Percentiles rank a stretch among this genome's conserved stretches.
These are phyloP conservation scores for Epinotia bilunana DNA, from an alignment of 2,888 invertebrate genomes.

Conservation along the genomic window DNA sequence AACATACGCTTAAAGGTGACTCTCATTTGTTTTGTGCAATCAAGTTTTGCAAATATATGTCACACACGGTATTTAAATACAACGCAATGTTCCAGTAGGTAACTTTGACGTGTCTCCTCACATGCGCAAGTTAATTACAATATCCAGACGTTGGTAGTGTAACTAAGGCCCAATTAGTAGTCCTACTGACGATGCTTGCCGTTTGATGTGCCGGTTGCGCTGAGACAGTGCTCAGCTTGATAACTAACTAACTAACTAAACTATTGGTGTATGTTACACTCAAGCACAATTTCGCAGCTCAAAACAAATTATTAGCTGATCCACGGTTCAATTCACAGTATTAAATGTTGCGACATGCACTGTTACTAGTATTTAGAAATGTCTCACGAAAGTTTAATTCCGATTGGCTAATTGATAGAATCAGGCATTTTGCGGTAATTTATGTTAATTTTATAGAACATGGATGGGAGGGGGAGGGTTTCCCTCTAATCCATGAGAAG, in stretches of 20 bases:
- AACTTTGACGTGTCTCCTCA: not conserved
- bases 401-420: too few species aligned
- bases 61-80: not conserved
- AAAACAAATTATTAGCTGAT: too few species aligned
- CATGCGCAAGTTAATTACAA: conserved; percentile 19
- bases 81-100: not conserved
- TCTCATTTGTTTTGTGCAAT: not conserved
- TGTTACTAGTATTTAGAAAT: too few species aligned
- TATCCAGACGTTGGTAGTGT: not conserved
- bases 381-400: too few species aligned
- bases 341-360: too few species aligned
- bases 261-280: not conserved
- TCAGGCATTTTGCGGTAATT: too few species aligned
- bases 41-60: too few species aligned
- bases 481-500: too few species aligned
- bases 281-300: too few species aligned
- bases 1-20: not conserved
- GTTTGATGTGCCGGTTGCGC: conserved; percentile 8
- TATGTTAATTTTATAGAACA: too few species aligned
- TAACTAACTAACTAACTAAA: not conserved
- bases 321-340: too few species aligned
- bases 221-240: not conserved
- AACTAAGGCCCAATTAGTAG: conserved; percentile 26
- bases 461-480: too few species aligned
- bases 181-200: conserved; percentile 1